These are phyloP conservation scores for Gallinago paraguaiae DNA, from an alignment of 2,113 vertebrate genomes.

Conservation along the genomic window DNA sequence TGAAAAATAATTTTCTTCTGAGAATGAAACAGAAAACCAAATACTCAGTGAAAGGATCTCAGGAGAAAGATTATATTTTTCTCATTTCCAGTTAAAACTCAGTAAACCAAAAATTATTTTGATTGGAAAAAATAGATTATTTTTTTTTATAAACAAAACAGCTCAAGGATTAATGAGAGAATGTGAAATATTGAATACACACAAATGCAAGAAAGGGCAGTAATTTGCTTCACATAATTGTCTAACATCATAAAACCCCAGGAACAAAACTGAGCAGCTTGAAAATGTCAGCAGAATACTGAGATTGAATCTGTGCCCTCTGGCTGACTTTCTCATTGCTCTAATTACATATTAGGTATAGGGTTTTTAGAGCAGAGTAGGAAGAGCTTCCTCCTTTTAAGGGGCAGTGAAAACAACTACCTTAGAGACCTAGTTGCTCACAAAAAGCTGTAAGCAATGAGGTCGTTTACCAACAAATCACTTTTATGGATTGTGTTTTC, in stretches of 20 bases:
- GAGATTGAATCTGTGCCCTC: slow-evolving; percentile 48
- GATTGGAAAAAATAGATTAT: background rate
- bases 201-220: background rate
- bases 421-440: background rate
- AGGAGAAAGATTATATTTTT: background rate
- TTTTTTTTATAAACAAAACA: background rate
- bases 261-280: slow-evolving; percentile 54
- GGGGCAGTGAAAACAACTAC: background rate
- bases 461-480: background rate
- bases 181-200: background rate
- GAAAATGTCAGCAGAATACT: slow-evolving; percentile 54
- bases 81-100: background rate
- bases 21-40: background rate
- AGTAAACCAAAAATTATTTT: background rate
- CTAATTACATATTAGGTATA: slow-evolving; percentile 19
- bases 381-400: background rate
- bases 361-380: background rate
- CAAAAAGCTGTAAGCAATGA: background rate
- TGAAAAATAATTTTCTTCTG: background rate
- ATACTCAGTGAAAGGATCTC: background rate
- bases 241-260: slow-evolving; percentile 32
- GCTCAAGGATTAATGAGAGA: background rate
- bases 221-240: slow-evolving; percentile 11
- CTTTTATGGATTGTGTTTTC: background rate
- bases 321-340: slow-evolving; percentile 45